Evolutionary conservation across 2,888 invertebrate species (phyloP).

Genomic region (Lottia gigantea): DNA sequence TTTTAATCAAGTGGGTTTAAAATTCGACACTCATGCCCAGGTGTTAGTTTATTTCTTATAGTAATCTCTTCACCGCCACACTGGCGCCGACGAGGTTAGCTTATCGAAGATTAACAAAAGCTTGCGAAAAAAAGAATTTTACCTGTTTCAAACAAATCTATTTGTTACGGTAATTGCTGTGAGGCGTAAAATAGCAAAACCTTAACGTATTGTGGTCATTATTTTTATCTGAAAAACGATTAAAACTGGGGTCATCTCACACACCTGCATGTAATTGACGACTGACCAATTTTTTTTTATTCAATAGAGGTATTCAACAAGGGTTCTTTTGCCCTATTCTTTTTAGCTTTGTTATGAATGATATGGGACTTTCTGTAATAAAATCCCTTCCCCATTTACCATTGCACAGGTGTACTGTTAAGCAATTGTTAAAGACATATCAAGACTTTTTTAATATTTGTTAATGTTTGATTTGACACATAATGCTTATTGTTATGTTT

Average conservation of each 20-base stretch:
- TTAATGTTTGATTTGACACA: too few species aligned
- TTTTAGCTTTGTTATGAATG: neutral
- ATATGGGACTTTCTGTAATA: too few species aligned
- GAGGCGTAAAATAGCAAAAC: neutral
- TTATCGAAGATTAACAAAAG: conserved; percentile 11
- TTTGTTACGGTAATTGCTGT: conserved; percentile 2
- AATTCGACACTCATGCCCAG: neutral
- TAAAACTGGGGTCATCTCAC: neutral
- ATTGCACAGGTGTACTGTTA: too few species aligned
- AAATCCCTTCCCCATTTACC: too few species aligned
- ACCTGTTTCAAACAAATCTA: neutral
- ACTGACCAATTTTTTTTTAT: neutral
- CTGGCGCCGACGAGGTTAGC: conserved; percentile 3
- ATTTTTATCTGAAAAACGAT: conserved; percentile 2
- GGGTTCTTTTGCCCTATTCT: conserved; percentile 1
- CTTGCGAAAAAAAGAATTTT: neutral
- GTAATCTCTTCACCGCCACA: neutral
- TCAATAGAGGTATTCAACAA: neutral
- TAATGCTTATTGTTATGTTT: too few species aligned
- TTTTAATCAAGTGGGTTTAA: too few species aligned
- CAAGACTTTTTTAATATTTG: too few species aligned
- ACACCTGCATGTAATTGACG: conserved; percentile 6
- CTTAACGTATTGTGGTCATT: conserved; percentile 2
- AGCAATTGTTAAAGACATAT: too few species aligned
- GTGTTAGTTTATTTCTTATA: neutral